Base-by-base conservation (phyloP, 2,888 invertebrate genomes). In the Cataglyphis livida region DNA sequence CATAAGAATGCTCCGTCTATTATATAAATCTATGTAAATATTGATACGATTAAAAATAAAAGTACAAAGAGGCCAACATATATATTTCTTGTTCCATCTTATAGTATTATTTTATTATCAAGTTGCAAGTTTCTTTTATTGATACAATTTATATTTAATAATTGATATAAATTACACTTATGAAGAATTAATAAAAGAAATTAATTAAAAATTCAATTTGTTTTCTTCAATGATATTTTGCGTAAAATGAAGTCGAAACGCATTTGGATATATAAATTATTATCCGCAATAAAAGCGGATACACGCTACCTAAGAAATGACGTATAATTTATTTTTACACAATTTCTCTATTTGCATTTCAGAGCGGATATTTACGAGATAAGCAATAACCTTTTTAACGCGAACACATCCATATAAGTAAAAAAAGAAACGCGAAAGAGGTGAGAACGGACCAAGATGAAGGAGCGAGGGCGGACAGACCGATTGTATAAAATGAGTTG, bases 401-500 rank as follows among this genome's bases (percentile, higher is more conserved):
- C 44, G 32, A 44, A 35, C 44, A n/a, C n/a, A 25, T 9, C 9
- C 25, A 59, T 70, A 48, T 35, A 70, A 68, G 44, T 70, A 32
- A 70, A 70, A 82, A 84, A 48, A 41, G 48, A 35, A 70, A 32
- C n/a, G 64, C 21, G 44, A 41, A 78, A 62, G 32, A 35, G 32
- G 25, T n/a, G 6, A 51, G 9, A 15, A 15, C 6, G 1, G 15
- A 10, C 10, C 10, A 6, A 15, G 21, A 12, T n/a, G 28, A 35
- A 51, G 41, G 4, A 10, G 9, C 18, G 21, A 38, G 21, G 38
- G 15, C 25, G 6, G 6, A 32, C 25, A 59, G 79, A 64, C 32
- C 75, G 71, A 70, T 66, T 7, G 44, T 75, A 35, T 75, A 83
- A 85, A 83, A 87, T 71, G 82, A 82, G n/a, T n/a, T 51, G 51